A percentile compares a stretch with the other conserved stretches of the same genome.
Conservation (phyloP, 2,113 vertebrate species). For the Sylvietta virens region DNA sequence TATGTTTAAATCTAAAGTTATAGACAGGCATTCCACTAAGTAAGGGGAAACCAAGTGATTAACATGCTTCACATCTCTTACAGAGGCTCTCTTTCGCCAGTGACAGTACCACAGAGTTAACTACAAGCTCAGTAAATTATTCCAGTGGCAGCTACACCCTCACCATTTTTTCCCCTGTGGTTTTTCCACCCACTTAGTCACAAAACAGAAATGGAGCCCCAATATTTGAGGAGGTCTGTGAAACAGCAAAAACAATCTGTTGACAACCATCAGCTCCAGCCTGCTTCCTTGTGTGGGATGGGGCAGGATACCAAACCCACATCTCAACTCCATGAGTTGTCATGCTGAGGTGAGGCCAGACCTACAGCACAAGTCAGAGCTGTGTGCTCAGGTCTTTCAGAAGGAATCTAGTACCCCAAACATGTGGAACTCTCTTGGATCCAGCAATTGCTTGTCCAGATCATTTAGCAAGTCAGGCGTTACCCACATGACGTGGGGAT, state of each 20-base stretch:
- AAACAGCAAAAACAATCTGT: not conserved
- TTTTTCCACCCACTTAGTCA: not conserved
- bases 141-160: not conserved
- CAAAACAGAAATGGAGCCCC: not conserved
- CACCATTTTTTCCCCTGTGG: not conserved
- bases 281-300: not conserved
- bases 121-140: not conserved
- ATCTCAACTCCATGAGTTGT: not conserved
- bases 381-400: not conserved
- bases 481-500: rapidly evolving
- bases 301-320: not conserved
- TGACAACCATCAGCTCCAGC: not conserved
- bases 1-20: not conserved
- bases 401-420: not conserved
- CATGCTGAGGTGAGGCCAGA: not conserved
- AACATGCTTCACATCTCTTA: not conserved
- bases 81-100: not conserved
- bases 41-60: not conserved
- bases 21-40: not conserved
- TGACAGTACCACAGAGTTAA: not conserved
- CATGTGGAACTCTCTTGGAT: rapidly evolving
- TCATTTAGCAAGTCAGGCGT: not conserved
- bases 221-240: not conserved
- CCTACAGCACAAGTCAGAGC: not conserved
- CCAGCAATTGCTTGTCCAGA: not conserved